phyloP scores from a whole-genome alignment of 2,888 invertebrate species.

The Zaprionus obscuricornis region DNA sequence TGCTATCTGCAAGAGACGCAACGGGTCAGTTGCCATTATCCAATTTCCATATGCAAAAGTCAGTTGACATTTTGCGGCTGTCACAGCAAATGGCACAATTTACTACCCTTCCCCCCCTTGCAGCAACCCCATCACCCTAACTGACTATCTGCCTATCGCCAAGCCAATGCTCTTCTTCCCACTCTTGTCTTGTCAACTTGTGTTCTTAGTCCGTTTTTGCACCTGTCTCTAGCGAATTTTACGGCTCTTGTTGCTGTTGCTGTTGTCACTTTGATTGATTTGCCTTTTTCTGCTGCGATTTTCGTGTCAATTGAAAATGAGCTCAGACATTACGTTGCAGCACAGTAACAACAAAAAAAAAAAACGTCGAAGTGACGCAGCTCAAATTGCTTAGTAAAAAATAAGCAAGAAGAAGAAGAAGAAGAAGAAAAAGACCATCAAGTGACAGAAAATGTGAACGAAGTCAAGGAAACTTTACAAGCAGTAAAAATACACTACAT shows the following conservation, averaged over 20 bases:
- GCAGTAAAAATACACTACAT: too few species aligned
- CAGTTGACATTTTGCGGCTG: slow-evolving; percentile 72
- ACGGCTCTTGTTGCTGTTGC: slow-evolving; percentile 38
- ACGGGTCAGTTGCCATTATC: slow-evolving; percentile 63
- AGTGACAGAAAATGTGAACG: too few species aligned
- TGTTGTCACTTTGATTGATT: slow-evolving; percentile 69
- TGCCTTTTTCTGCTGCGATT: slow-evolving; percentile 55
- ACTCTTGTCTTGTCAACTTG: slow-evolving; percentile 1
- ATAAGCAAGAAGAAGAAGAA: too few species aligned
- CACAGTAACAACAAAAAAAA: slow-evolving; percentile 3
- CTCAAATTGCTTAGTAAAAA: too few species aligned
- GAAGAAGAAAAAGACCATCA: too few species aligned
- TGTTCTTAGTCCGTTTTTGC: slow-evolving; percentile 20
- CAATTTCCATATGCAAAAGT: slow-evolving; percentile 75
- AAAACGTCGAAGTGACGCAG: too few species aligned
- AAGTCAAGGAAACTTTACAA: too few species aligned
- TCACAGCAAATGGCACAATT: slow-evolving; percentile 43
- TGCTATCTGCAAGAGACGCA: slow-evolving; percentile 5
- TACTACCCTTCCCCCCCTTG: neutral
- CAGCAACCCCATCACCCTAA: neutral
- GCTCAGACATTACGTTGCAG: slow-evolving; percentile 9
- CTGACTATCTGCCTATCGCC: too few species aligned
- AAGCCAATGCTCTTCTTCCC: neutral
- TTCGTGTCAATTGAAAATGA: slow-evolving; percentile 62
- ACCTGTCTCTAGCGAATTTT: slow-evolving; percentile 59